These are phyloP conservation scores for Tokudaia muenninki DNA, from an alignment of 2,797 vertebrate genomes.

Conservation along the genomic window DNA sequence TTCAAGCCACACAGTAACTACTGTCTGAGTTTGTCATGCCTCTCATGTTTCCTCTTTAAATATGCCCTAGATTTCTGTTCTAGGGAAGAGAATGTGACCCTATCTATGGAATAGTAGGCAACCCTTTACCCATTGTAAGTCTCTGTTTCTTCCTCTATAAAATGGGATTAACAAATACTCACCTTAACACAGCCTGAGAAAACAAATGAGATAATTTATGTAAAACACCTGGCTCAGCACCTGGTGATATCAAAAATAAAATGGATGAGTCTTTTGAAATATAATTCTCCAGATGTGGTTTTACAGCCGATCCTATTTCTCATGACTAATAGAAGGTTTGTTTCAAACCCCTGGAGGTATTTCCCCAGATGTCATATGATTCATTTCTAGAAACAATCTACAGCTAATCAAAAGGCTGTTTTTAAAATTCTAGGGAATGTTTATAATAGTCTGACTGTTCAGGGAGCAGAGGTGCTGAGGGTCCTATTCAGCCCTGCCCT, in stretches of 20 bases:
- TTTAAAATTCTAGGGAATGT: slow-evolving; percentile 19
- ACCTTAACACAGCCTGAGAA: slow-evolving; percentile 63
- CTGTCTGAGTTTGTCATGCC: neutral
- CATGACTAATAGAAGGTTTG: slow-evolving; percentile 71
- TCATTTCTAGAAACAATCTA: slow-evolving; percentile 65
- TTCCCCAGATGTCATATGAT: slow-evolving; percentile 68
- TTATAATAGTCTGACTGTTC: slow-evolving; percentile 34
- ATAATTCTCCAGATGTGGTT: slow-evolving; percentile 79
- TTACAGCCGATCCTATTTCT: slow-evolving; percentile 74
- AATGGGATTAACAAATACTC: slow-evolving; percentile 66
- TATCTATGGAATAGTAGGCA: neutral
- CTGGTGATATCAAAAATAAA: slow-evolving; percentile 73
- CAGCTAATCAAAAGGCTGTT: slow-evolving; percentile 37
- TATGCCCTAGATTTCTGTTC: neutral
- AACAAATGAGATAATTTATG: slow-evolving; percentile 78
- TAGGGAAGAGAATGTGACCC: neutral
- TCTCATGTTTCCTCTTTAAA: neutral
- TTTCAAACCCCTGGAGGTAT: slow-evolving; percentile 68
- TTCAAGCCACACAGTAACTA: neutral
- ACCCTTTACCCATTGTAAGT: neutral
- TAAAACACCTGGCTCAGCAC: slow-evolving; percentile 77
- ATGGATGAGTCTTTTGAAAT: slow-evolving; percentile 76
- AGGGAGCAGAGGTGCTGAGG: neutral
- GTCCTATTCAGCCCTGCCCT: neutral
- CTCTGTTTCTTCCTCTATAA: slow-evolving; percentile 60